Base-by-base conservation (phyloP, 2,113 vertebrate genomes). In the Haliaeetus leucogaster region DNA sequence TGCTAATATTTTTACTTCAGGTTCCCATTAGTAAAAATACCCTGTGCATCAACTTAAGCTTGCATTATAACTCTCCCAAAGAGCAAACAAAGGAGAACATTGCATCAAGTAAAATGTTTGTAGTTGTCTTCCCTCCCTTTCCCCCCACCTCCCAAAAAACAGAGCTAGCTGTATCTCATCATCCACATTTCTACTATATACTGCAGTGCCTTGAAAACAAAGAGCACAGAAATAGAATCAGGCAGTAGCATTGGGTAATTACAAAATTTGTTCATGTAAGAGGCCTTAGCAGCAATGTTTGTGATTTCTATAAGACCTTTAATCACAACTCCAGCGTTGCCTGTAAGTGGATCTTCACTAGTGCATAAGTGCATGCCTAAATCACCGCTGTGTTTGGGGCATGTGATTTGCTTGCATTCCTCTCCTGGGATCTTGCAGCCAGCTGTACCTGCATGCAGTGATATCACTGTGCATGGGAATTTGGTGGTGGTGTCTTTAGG, bases 351-450 rank as follows among this genome's bases (percentile, higher is more conserved):
- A 56, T 62, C 40, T 79, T 91, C 65, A 23, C 23, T 84, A 18
- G n/a, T 42, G 18, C 1, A 0, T 43, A 23, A 34, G 6, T 18
- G 34, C 52, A 61, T 43, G 58, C 43, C 17, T 53, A 26, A 65
- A 38, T 88, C 74, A 26, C 0, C 0, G 2, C 45, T 1, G 0
- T n/a, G 52, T 81, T 68, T 67, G 23, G n/a, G 52, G 36, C 3
- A 7, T 48, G 62, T 34, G 13, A 26, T 86, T 85, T 82, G 26
- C 40, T 88, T 61, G 12, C 30, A 11, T 17, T 92, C 5, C 27
- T 72, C 21, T 42, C n/a, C 30, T 2, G 0, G 34, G 29, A 27
- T 71, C 68, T 67, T 72, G 40, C 42, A 92, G 61, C 23, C 36
- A 36, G 17, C 76, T 7, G 0, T 90, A 55, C 72, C 50, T 83